Evolutionary conservation across 2,888 invertebrate species (phyloP).

Genomic region (Acronicta alni): DNA sequence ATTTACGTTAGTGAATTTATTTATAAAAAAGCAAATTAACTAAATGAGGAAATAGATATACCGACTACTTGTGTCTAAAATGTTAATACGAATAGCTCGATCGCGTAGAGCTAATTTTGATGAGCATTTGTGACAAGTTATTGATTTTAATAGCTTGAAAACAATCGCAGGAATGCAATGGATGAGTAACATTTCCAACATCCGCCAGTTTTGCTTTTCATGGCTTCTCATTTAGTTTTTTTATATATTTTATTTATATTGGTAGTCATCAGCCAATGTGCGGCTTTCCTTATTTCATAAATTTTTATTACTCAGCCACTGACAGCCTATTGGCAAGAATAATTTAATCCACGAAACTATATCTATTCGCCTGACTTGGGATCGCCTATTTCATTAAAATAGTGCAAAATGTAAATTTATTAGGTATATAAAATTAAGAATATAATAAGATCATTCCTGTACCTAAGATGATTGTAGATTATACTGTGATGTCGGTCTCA

Average conservation of each 20-base stretch:
- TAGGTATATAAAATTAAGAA: conserved; percentile 63
- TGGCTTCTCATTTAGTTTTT: conserved; percentile 32
- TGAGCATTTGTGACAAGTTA: conserved; percentile 18
- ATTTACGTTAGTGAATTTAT: conserved; percentile 79
- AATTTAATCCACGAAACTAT: conserved; percentile 25
- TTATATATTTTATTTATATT: conserved; percentile 33
- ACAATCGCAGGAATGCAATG: conserved; percentile 2
- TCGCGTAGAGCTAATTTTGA: conserved; percentile 5
- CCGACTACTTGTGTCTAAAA: conserved; percentile 30
- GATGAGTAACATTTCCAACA: conserved; percentile 24
- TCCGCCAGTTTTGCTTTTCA: conserved; percentile 40
- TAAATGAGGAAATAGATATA: conserved; percentile 73
- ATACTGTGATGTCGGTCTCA: conserved; percentile 89
- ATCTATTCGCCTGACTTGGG: conserved; percentile 61
- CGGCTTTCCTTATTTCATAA: conserved; percentile 15
- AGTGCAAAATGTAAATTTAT: conserved; percentile 85
- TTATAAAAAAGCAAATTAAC: conserved; percentile 68
- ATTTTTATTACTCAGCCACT: conserved; percentile 17
- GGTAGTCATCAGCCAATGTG: conserved; percentile 27
- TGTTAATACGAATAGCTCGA: conserved; percentile 16
- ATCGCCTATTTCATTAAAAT: conserved; percentile 73
- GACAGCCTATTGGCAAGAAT: conserved; percentile 14
- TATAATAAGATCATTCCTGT: conserved; percentile 87
- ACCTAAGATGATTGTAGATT: conserved; percentile 88
- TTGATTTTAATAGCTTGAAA: conserved; percentile 7